phyloP scores from a whole-genome alignment of 2,797 vertebrate species.

The Loriculus beryllinus region DNA sequence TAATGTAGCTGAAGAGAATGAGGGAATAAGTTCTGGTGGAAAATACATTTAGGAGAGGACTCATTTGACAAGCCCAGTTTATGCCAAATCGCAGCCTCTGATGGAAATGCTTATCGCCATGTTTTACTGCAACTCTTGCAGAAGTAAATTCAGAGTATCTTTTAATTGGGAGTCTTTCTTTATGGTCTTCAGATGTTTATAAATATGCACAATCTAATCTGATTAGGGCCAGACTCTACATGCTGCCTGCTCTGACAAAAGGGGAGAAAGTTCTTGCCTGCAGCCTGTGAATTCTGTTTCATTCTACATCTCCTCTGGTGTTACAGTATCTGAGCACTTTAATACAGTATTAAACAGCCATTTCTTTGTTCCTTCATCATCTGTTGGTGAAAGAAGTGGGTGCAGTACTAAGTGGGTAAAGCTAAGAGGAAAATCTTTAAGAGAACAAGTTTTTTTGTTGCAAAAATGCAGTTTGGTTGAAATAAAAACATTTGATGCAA shows the following conservation, averaged over 20 bases:
- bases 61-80: background rate
- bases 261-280: conserved; percentile 37
- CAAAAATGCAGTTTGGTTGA: background rate
- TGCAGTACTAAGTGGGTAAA: background rate
- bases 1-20: conserved; percentile 13
- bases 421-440: background rate
- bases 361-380: background rate
- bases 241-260: conserved; percentile 36
- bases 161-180: conserved; percentile 60
- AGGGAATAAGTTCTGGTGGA: background rate
- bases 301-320: background rate
- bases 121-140: conserved; percentile 29
- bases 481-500: background rate
- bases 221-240: conserved; percentile 60
- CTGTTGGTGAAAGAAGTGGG: background rate
- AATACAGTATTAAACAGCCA: background rate
- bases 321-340: background rate
- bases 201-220: conserved; percentile 55
- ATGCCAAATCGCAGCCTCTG: background rate
- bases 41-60: background rate
- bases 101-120: conserved; percentile 35
- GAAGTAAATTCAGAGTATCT: conserved; percentile 59
- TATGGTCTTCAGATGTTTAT: conserved; percentile 63
- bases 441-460: background rate
- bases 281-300: conserved; percentile 5